Conservation (phyloP, 2,113 vertebrate genomes). For the Xiphias gladius region DNA sequence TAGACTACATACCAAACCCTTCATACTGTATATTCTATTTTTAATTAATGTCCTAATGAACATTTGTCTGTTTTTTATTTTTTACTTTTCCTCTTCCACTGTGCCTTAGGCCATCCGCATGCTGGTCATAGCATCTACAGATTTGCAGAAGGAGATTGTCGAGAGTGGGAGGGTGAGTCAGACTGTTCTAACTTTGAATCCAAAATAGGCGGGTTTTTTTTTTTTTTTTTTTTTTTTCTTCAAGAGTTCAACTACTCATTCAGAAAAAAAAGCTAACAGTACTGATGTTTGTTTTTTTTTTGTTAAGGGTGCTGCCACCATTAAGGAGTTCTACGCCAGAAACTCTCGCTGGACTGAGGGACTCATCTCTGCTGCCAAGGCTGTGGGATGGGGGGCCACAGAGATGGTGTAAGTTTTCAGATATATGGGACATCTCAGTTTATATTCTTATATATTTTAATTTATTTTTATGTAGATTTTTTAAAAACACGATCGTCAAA, state of each 20-base stretch:
- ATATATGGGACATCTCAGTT: background rate
- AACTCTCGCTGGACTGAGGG: conserved; percentile 99
- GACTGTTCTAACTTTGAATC: conserved; percentile 22
- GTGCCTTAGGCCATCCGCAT: conserved; percentile 91
- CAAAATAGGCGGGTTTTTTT: conserved; percentile 9
- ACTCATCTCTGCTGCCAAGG: conserved; percentile 97
- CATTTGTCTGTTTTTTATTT: background rate
- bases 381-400: conserved; percentile 97
- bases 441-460: background rate
- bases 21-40: background rate
- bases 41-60: background rate
- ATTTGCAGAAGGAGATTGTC: conserved; percentile 96
- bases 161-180: conserved; percentile 92
- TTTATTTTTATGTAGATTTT: background rate
- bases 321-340: conserved; percentile 96
- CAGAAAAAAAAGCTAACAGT: conserved; percentile 22
- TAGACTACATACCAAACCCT: background rate
- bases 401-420: conserved; percentile 93
- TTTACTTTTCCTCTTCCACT: background rate
- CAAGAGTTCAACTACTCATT: conserved; percentile 31
- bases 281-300: conserved; percentile 58
- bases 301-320: conserved; percentile 91
- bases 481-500: background rate
- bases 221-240: conserved; percentile 21
- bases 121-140: conserved; percentile 91